Conservation (phyloP, 2,113 vertebrate species). For the Apus apus region DNA sequence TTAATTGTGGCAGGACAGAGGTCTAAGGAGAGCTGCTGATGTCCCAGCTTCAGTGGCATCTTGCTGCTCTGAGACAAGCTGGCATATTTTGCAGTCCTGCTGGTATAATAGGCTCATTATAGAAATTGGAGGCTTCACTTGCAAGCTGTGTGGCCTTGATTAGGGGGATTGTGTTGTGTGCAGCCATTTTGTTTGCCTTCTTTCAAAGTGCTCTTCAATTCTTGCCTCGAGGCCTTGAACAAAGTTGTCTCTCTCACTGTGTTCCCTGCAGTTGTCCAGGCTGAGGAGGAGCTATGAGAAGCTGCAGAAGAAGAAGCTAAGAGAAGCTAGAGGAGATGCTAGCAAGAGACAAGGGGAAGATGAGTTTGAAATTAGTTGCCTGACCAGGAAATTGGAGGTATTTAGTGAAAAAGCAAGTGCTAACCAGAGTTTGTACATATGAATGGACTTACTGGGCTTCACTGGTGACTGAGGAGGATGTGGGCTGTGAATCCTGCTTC, state of each 20-base stretch:
- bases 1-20: background rate
- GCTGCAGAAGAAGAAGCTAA: conserved; percentile 86
- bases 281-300: conserved; percentile 93
- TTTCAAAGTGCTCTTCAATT: background rate
- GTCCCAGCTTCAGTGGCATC: background rate
- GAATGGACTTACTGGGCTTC: background rate
- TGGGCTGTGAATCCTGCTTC: background rate
- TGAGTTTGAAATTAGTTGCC: conserved; percentile 76
- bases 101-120: background rate
- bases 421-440: background rate
- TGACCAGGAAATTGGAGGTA: conserved; percentile 86
- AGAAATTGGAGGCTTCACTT: background rate
- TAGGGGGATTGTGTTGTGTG: background rate
- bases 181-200: background rate
- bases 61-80: background rate
- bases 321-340: conserved; percentile 74
- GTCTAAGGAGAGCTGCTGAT: conserved; percentile 30
- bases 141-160: background rate
- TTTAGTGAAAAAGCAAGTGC: background rate
- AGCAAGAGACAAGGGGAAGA: conserved; percentile 76
- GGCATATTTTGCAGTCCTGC: background rate
- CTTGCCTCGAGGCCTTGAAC: background rate
- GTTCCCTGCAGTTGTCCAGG: conserved; percentile 81
- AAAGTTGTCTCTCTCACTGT: background rate
- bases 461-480: background rate